phyloP scores from a whole-genome alignment of 2,888 invertebrate genomes.

The Ephialtes manifestator region DNA sequence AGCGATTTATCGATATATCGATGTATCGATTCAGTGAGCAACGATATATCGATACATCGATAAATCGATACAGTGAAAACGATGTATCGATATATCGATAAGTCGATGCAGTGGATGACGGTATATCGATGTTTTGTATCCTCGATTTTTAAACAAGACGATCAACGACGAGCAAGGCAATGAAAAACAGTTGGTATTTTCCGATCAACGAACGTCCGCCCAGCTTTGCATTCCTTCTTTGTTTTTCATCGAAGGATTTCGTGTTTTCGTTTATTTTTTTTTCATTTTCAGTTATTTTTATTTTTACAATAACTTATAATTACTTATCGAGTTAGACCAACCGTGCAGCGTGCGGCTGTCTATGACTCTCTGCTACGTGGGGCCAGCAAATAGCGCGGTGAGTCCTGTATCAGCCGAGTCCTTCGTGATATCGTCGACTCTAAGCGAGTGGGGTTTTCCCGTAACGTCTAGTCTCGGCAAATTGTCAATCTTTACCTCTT shows the following conservation, averaged over 20 bases:
- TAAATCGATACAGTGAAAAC: constrained; percentile 1
- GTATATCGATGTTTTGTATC: not conserved
- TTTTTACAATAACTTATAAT: constrained; percentile 78
- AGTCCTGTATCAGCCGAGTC: constrained; percentile 81
- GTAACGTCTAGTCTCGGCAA: constrained; percentile 90
- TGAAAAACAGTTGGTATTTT: constrained; percentile 13
- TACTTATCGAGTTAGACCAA: constrained; percentile 79
- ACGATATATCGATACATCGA: not conserved
- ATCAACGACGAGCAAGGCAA: constrained; percentile 50
- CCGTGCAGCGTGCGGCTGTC: constrained; percentile 74
- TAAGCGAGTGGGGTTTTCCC: constrained; percentile 80
- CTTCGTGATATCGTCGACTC: constrained; percentile 83
- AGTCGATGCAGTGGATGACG: no score
- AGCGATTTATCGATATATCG: no score
- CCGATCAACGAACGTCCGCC: constrained; percentile 20
- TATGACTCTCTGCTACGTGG: constrained; percentile 83
- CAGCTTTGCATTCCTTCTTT: constrained; percentile 1
- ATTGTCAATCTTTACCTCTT: constrained; percentile 94
- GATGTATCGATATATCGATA: not conserved
- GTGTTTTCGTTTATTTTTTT: not conserved
- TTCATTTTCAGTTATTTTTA: constrained; percentile 4
- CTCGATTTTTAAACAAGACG: constrained; percentile 17
- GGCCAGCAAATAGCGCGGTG: constrained; percentile 83
- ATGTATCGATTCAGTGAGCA: not conserved
- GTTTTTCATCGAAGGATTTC: constrained; percentile 2